These are phyloP conservation scores for Orchestia grillus DNA, from an alignment of 1,140 invertebrate genomes.

Conservation along the genomic window DNA sequence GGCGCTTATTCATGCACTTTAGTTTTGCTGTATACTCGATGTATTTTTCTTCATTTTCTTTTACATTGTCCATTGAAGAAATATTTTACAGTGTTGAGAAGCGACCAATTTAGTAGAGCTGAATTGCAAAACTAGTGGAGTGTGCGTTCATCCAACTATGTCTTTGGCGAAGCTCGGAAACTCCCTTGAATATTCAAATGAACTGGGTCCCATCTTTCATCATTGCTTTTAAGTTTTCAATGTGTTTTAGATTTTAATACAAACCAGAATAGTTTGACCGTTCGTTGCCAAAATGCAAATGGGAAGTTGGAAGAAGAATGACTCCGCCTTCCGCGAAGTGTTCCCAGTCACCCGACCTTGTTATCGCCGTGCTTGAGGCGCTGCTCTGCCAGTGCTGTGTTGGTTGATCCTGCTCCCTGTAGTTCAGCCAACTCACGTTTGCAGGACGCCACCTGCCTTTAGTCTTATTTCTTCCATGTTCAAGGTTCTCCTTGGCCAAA, in stretches of 20 bases:
- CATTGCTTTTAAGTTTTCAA: not conserved
- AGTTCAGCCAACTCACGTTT: not conserved
- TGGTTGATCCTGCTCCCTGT: too few species aligned
- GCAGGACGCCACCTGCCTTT: not conserved
- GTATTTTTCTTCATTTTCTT: not conserved
- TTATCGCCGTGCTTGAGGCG: not conserved
- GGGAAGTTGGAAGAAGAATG: not conserved
- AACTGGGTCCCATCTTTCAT: not conserved
- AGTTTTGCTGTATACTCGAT: not conserved
- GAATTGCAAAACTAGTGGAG: not conserved
- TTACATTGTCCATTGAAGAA: not conserved
- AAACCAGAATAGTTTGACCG: not conserved
- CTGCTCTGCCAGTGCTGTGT: too few species aligned
- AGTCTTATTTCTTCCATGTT: not conserved
- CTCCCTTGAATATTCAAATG: not conserved
- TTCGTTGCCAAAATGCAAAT: not conserved
- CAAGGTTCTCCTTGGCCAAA: not conserved
- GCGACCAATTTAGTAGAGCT: not conserved
- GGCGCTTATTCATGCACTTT: not conserved
- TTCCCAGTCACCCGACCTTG: not conserved
- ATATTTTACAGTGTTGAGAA: not conserved
- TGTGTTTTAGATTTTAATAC: not conserved
- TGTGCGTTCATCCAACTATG: not conserved
- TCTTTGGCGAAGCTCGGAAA: not conserved
- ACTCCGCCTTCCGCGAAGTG: not conserved